Evolutionary conservation across 2,113 vertebrate species (phyloP), one percentile per base, ranked within the genome.

Genomic region (Hyla sarda): DNA sequence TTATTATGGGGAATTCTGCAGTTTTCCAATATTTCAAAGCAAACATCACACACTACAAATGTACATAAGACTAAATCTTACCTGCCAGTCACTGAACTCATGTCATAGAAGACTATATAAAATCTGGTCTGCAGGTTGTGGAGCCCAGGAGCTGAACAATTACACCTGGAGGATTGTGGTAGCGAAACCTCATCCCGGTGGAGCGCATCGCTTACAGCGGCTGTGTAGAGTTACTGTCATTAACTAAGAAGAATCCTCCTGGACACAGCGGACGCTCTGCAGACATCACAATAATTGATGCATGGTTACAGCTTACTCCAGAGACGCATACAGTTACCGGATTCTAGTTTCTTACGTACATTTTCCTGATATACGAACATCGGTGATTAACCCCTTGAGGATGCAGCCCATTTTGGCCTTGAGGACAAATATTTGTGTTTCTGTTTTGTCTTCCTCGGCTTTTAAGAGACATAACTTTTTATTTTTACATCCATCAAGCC

Each of bases 181-280:
- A 41, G 62, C 52, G 84, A 85, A 85, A 85, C 84, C 32, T 67
- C 84, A 85, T 85, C 84, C 75, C n/a, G 30, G 19, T 30, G 19
- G 60, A 79, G 7, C 54, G 74, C 84, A 71, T 85, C 84, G 69
- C 58, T 85, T 85, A 85, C 84, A 85, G 84, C 30, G 9, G 45
- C 25, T 85, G 84, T 77, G 58, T 85, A 69, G 60, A 71, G 58
- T 85, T 85, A 85, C 84, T 77, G 74, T 69, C 75, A 78, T 85
- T 78, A 85, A 85, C 75, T 77, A 85, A 85, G 45, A 34, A 41
- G 45, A 78, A 52, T n/a, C 47, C 69, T 34, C 74, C 62, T 79
- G 60, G 56, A 71, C 79, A 79, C 75, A 47, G 54, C 28, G 10
- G 54, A 76, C 37, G 25, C 71, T 47, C 23, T 56, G 58, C 34